Base-by-base conservation (phyloP, 2,888 invertebrate genomes). In the Drosophila diplacantha region DNA sequence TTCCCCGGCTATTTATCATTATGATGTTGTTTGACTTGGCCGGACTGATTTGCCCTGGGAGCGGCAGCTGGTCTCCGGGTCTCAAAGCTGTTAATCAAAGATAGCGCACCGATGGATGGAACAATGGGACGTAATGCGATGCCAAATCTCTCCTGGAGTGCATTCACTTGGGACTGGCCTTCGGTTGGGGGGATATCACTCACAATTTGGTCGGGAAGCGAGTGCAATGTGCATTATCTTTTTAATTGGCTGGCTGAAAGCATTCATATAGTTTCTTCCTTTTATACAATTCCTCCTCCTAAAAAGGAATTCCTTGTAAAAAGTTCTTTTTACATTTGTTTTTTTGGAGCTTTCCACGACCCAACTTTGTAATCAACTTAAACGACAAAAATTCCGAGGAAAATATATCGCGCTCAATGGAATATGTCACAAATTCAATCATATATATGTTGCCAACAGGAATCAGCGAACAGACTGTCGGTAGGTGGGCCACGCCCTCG, bases 51-150 rank as follows among this genome's bases (percentile, higher is more conserved):
- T 78, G 79, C 69, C 79, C 54, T 31, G 75, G 75, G 71, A 79
- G 56, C 61, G 52, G 55, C 83, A 71, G 57, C 71, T 78, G 83
- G 69, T 41, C 47, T 60, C 26, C 22, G 26, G 26, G 58, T 67
- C 80, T 44, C 77, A 54, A 52, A 81, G 81, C 81, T 83, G 67
- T 74, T 81, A 77, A 81, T 81, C 83, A 83, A 62, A 71, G 81
- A 69, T 56, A 68, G 29, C 43, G 5, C 29, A 41, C 46, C 35
- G 47, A 35, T 46, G 35, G 29, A n/a, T 31, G 34, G 35, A 43
- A 37, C 31, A 51, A 31, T 47, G 50, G 46, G 38, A 34, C 34
- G 34, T 34, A 54, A 49, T 50, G 55, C 55, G 32, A 57, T 41
- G 32, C 43, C 34, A 31, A 59, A 39, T 46, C 20, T 47, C 59